Evolutionary conservation across 2,888 invertebrate species (phyloP).

Genomic region (Sturmia bella): DNA sequence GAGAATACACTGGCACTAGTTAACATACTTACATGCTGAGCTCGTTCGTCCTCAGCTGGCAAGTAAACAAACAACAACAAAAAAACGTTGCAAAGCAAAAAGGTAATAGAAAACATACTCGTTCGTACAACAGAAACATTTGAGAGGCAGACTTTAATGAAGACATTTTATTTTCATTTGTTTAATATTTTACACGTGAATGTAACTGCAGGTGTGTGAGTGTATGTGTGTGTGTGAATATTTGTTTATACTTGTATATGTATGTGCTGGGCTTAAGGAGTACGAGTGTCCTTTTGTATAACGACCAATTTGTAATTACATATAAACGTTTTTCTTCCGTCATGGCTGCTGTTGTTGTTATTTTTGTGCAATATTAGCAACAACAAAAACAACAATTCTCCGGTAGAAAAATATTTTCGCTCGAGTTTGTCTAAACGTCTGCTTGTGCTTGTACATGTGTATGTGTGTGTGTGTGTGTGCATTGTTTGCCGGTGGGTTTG

Average conservation of each 20-base stretch:
- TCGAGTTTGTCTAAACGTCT: conserved; percentile 19
- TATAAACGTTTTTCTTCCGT: conserved; percentile 56
- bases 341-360: conserved; percentile 1
- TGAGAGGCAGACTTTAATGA: conserved; percentile 56
- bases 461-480: background rate
- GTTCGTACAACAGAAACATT: conserved; percentile 32
- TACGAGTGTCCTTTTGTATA: conserved; percentile 53
- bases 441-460: background rate
- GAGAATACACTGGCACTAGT: too few relatives aligned
- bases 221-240: background rate
- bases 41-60: conserved; percentile 49
- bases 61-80: conserved; percentile 15
- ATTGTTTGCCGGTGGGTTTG: background rate
- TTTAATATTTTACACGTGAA: conserved; percentile 37
- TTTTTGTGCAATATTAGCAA: conserved; percentile 37
- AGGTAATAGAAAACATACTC: conserved; percentile 34
- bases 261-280: background rate
- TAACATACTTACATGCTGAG: background rate
- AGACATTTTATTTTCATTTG: conserved; percentile 60
- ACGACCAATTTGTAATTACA: conserved; percentile 68
- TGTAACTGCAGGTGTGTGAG: background rate
- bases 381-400: conserved; percentile 24
- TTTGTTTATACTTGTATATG: too few relatives aligned
- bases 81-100: conserved; percentile 6
- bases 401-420: conserved; percentile 42